These are phyloP conservation scores for Boulengeromyrus knoepffleri DNA, from an alignment of 2,113 vertebrate species.

Conservation along the genomic window DNA sequence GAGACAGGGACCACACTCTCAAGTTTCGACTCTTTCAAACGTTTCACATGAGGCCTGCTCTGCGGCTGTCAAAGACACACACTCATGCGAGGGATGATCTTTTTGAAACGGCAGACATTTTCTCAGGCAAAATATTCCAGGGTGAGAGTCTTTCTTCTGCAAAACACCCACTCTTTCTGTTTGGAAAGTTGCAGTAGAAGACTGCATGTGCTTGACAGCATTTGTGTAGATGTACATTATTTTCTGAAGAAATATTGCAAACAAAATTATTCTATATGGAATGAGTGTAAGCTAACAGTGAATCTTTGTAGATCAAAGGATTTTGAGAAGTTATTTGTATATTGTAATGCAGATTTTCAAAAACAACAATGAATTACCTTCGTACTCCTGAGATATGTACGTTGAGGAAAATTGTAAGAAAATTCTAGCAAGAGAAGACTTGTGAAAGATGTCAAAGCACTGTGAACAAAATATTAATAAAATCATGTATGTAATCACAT, in stretches of 20 bases:
- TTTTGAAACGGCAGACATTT: constrained; percentile 53
- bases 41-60: constrained; percentile 46
- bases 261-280: not conserved
- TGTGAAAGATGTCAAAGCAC: not conserved
- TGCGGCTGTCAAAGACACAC: constrained; percentile 59
- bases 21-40: constrained; percentile 60
- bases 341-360: not conserved
- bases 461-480: not conserved
- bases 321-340: not conserved
- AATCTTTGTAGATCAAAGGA: not conserved
- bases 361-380: not conserved
- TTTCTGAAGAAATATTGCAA: not conserved
- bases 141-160: constrained; percentile 37
- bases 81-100: constrained; percentile 52
- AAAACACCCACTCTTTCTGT: constrained; percentile 32
- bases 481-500: not conserved
- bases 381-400: not conserved
- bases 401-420: not conserved
- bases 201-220: not conserved
- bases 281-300: not conserved
- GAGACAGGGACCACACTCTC: constrained; percentile 70
- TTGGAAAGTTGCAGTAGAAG: constrained; percentile 29
- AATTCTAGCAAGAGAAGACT: not conserved
- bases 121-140: constrained; percentile 52
- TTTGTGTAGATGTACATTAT: not conserved